These are phyloP conservation scores for Matsumurasca onukii DNA, from an alignment of 1,140 invertebrate genomes.

Conservation along the genomic window DNA sequence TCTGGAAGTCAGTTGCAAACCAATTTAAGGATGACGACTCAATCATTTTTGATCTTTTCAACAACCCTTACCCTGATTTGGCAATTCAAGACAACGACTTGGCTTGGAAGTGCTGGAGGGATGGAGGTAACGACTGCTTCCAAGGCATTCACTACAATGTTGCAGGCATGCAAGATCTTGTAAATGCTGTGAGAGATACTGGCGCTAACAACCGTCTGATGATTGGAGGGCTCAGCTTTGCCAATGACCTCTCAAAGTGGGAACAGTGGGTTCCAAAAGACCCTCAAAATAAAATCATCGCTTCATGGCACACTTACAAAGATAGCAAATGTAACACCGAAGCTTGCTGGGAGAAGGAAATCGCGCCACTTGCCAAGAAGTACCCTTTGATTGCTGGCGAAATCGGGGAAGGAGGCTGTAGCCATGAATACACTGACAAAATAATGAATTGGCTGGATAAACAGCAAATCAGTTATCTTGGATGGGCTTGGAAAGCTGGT, in stretches of 20 bases:
- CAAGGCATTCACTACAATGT: background rate
- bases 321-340: background rate
- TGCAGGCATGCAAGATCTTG: background rate
- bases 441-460: background rate
- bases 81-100: background rate
- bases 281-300: background rate
- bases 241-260: constrained; percentile 4
- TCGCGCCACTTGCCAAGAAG: background rate
- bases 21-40: background rate
- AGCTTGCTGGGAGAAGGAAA: background rate
- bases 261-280: background rate
- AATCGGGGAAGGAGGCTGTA: background rate
- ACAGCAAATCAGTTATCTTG: background rate
- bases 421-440: background rate
- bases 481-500: background rate
- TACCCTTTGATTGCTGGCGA: background rate
- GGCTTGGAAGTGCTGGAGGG: constrained; percentile 11
- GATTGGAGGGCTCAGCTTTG: background rate
- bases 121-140: constrained; percentile 3
- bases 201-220: constrained; percentile 5
- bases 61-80: constrained; percentile 2
- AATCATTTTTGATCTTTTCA: constrained; percentile 8
- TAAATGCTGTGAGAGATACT: background rate
- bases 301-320: constrained; percentile 1
- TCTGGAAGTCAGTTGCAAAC: background rate